Base-by-base conservation (phyloP, 2,888 invertebrate genomes). In the Plagodis dolabraria region DNA sequence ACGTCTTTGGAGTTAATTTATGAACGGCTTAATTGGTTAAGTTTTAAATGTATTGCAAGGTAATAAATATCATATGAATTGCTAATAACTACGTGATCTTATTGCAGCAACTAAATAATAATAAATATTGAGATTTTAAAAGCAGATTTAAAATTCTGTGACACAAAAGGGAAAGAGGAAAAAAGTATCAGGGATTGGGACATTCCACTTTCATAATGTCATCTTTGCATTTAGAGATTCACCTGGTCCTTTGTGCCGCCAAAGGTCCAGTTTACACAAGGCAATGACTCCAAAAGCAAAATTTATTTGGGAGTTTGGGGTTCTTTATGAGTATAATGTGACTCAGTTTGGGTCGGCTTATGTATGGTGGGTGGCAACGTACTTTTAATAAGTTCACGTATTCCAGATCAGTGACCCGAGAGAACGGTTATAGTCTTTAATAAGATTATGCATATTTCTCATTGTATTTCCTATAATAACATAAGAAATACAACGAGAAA, bases 201-300 rank as follows among this genome's bases (percentile, higher is more conserved):
- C 64, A 49, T 46, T 64, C 57, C 50, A 54, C 66, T 60, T 54
- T 36, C 45, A 43, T 38, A 54, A 42, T 57, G 63, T 68, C 68
- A 68, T 58, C 53, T 57, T 57, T 57, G 45, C 35, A 60, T 58
- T 60, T 61, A 66, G 58, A 61, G 43, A 43, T 47, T 10, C 59
- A 61, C 63, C 63, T 60, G 60, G 22, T 22, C 22, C 22, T 22
- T 4, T 22, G 22, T 22, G 22, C 22, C 47, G 40, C 10, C 10
- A 40, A 10, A 40, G 40, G 40, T 40, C 40, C 40, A 22, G 22
- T 22, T 22, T 22, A 22, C 22, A 22, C 22, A 22, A 22, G 22
- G 22, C 22, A 22, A 22, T 22, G 22, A 22, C 22, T 22, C 22
- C 22, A 22, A 22, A 22, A 22, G 22, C 22, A 22, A 22, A 22